A percentile compares a stretch with the other conserved stretches of the same genome.
These are phyloP conservation scores for Drosophila ohnishii DNA, from an alignment of 1,140 invertebrate genomes.

Conservation along the genomic window DNA sequence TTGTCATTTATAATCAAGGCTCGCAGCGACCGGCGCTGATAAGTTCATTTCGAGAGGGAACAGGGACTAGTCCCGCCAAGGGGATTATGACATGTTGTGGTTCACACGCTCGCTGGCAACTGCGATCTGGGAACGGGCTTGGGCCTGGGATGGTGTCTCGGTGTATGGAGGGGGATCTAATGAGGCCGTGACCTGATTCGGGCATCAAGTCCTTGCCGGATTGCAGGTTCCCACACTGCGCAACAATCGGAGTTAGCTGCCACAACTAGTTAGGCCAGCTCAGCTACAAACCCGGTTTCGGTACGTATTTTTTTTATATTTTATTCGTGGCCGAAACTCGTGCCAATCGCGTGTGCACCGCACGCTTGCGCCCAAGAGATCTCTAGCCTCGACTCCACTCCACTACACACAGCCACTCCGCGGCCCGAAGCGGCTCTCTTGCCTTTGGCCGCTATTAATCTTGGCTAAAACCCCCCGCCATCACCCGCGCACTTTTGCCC, in stretches of 20 bases:
- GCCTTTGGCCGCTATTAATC: constrained; percentile 71
- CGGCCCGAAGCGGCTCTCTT: constrained; percentile 22
- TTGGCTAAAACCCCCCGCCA: constrained; percentile 46
- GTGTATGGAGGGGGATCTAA: constrained; percentile 58
- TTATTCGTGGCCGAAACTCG: constrained; percentile 64
- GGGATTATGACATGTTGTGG: constrained; percentile 76
- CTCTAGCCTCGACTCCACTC: constrained; percentile 24
- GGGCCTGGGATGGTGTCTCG: constrained; percentile 3
- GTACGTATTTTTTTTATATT: constrained; percentile 22
- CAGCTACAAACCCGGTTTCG: constrained; percentile 44
- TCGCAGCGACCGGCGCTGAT: constrained; percentile 66
- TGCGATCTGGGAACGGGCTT: constrained; percentile 11
- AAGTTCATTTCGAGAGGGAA: constrained; percentile 66
- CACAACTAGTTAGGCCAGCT: constrained; percentile 69
- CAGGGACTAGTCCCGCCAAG: constrained; percentile 54
- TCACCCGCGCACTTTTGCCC: constrained; percentile 68
- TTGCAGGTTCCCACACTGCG: constrained; percentile 62
- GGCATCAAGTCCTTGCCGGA: constrained; percentile 56
- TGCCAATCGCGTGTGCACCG: constrained; percentile 82
- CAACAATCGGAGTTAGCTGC: constrained; percentile 23
- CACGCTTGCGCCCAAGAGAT: constrained; percentile 65
- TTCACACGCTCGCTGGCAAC: constrained; percentile 67
- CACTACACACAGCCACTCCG: background rate
- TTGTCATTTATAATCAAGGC: constrained; percentile 80
- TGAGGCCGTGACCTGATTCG: constrained; percentile 76